Evolutionary conservation across 2,797 vertebrate species (phyloP), one percentile per base, ranked within the genome.

Genomic region (Semotilus atromaculatus): DNA sequence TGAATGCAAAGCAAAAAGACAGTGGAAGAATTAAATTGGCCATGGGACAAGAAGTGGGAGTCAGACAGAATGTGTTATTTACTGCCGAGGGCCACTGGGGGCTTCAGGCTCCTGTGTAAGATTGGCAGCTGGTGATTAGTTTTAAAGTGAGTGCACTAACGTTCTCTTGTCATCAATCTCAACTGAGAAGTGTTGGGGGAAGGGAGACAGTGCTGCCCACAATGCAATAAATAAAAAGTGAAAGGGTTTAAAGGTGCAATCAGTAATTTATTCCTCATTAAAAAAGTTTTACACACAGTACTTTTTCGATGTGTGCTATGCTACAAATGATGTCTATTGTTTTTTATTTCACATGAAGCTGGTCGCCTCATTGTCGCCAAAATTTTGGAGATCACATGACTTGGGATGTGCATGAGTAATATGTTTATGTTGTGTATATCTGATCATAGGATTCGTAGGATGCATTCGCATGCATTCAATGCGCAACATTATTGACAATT

Each of bases 81-180:
- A 87, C 87, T 86, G 82, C 87, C 45, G 80, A 70, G 64, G 86
- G 86, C 85, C 74, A 67, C 79, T 75, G 79, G 81, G 78, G 81
- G 84, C 84, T 64, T 55, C 40, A 62, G 82, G 85, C 85, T 85
- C 81, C 78, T 67, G 82, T 48, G 40, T 71, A 78, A 76, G 88
- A 89, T 86, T 90, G 88, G 88, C 90, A 90, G 86, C 84, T 74
- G 72, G 86, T 88, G 89, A 91, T 90, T 90, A 86, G 88, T 89
- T 89, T 90, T 86, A 91, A 87, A 86, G 84, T 86, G 87, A 64
- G 71, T 86, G 78, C 85, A 86, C 86, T 82, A 87, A 83, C 72
- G 55, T 85, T 83, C 82, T 66, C 67, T 78, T 83, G 83, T 88
- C 88, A 87, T 90, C 88, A 85, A 85, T 88, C 88, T 88, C 81